phyloP scores from a whole-genome alignment of 2,113 vertebrate genomes.

The Triplophysa siluroides region DNA sequence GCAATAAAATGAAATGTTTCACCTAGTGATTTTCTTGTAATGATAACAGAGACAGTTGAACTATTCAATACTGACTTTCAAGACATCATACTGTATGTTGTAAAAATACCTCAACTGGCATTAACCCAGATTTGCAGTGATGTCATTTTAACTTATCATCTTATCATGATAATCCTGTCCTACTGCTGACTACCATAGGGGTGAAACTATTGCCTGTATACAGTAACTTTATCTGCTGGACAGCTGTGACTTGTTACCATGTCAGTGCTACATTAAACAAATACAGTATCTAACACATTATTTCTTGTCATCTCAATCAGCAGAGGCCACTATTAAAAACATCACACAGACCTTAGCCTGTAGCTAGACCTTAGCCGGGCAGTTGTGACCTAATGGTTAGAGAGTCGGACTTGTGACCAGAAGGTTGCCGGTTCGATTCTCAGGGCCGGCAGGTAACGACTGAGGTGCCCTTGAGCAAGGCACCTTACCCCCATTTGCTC shows the following conservation, averaged over 20 bases:
- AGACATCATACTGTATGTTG: not conserved
- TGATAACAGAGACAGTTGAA: not conserved
- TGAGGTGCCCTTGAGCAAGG: too few relatives aligned
- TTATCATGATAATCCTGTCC: not conserved
- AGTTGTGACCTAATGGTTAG: too few relatives aligned
- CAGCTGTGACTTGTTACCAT: not conserved
- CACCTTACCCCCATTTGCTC: too few relatives aligned
- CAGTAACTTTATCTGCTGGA: not conserved
- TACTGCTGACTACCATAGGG: not conserved
- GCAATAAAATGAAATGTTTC: not conserved
- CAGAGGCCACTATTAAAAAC: constrained; percentile 9
- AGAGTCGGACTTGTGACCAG: too few relatives aligned
- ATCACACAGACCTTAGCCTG: not conserved
- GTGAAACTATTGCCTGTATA: not conserved
- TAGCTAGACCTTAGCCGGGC: too few relatives aligned
- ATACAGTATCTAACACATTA: not conserved
- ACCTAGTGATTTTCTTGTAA: not conserved
- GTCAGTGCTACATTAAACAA: not conserved
- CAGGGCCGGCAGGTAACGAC: too few relatives aligned
- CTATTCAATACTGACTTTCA: not conserved
- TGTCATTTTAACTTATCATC: not conserved
- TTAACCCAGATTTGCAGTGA: not conserved
- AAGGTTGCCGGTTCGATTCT: too few relatives aligned
- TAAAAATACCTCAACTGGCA: not conserved
- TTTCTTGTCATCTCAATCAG: not conserved